A percentile compares a stretch with the other conserved stretches of the same genome.
These are phyloP conservation scores for Phrynocephalus vlangalii DNA, from an alignment of 2,797 vertebrate species.

Conservation along the genomic window DNA sequence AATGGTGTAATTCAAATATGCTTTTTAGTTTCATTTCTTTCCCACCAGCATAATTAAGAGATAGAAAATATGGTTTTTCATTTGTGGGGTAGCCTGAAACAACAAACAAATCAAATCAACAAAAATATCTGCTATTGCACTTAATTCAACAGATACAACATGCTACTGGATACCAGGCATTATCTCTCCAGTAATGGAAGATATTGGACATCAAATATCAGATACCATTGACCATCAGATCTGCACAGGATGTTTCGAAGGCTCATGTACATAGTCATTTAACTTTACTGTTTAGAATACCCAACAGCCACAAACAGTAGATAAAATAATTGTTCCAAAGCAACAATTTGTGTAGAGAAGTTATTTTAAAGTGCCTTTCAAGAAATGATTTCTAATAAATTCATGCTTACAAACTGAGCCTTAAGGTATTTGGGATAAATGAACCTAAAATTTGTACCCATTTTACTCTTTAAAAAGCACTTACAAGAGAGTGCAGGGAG, in stretches of 20 bases:
- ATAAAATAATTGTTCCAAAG: neutral
- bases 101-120: too few relatives aligned
- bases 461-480: constrained; percentile 24
- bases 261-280: neutral
- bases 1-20: neutral
- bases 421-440: constrained; percentile 31
- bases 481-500: constrained; percentile 28
- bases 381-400: constrained; percentile 27
- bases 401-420: neutral
- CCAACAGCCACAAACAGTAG: neutral
- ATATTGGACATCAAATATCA: too few relatives aligned
- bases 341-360: neutral
- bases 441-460: neutral
- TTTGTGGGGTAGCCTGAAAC: neutral
- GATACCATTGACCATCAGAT: neutral
- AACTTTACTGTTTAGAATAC: neutral
- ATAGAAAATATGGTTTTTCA: neutral
- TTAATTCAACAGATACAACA: neutral
- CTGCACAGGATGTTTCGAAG: neutral
- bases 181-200: neutral
- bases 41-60: neutral
- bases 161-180: neutral
- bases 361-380: neutral
- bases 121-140: neutral
- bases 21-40: neutral